phyloP scores from a whole-genome alignment of 1,140 invertebrate species.

The Euwallacea fornicatus region DNA sequence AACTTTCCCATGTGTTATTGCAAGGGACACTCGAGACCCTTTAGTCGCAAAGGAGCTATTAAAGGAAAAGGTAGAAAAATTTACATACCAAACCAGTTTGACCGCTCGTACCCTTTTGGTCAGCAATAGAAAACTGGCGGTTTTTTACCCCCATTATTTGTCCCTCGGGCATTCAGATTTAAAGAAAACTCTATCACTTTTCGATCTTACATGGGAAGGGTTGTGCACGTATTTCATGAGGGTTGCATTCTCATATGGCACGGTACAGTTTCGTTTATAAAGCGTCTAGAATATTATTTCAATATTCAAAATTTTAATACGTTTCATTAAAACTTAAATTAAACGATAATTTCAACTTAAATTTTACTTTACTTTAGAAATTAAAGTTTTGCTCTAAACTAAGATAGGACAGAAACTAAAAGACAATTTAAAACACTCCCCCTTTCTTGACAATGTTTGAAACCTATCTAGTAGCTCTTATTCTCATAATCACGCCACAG shows the following conservation, averaged over 20 bases:
- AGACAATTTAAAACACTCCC: too few species aligned
- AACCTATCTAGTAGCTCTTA: too few species aligned
- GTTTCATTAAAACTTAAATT: too few species aligned
- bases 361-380: too few species aligned
- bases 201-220: slow-evolving; percentile 4
- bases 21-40: slow-evolving; percentile 15
- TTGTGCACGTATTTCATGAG: neutral
- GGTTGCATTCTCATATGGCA: neutral
- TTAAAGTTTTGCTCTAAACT: too few species aligned
- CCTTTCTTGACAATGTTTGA: too few species aligned
- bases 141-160: slow-evolving; percentile 11
- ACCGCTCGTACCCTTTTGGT: slow-evolving; percentile 19
- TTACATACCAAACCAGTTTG: slow-evolving; percentile 26
- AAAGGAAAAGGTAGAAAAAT: slow-evolving; percentile 29
- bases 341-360: too few species aligned
- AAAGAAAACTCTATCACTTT: slow-evolving; percentile 27
- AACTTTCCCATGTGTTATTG: slow-evolving; percentile 21
- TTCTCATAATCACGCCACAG: too few species aligned
- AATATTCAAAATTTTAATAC: too few species aligned
- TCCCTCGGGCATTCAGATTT: slow-evolving; percentile 19
- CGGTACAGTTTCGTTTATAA: too few species aligned
- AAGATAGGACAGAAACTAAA: too few species aligned
- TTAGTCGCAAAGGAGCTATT: slow-evolving; percentile 15
- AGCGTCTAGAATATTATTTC: too few species aligned
- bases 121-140: slow-evolving; percentile 25